Evolutionary conservation across 2,113 vertebrate species (phyloP).

Genomic region (Stigmatopora nigra): DNA sequence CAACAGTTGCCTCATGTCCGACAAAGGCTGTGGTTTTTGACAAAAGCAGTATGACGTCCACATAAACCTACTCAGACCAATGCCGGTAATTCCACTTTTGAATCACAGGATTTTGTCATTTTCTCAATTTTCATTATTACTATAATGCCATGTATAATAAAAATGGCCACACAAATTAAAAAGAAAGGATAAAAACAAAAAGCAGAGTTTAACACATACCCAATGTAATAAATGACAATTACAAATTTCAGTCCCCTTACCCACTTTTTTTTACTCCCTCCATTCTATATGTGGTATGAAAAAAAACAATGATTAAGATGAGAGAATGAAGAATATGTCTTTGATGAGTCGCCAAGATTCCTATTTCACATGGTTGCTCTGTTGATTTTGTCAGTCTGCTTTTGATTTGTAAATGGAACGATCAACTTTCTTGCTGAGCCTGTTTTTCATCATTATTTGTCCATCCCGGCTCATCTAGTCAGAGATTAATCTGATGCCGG

Average conservation of each 20-base stretch:
- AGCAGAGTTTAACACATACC: neutral
- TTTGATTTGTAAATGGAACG: slow-evolving; percentile 34
- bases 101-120: slow-evolving; percentile 28
- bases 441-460: slow-evolving; percentile 23
- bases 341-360: neutral
- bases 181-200: neutral
- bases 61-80: slow-evolving; percentile 23
- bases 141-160: slow-evolving; percentile 7
- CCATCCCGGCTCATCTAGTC: slow-evolving; percentile 1
- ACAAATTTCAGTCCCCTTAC: neutral
- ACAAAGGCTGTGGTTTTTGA: slow-evolving; percentile 32
- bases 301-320: neutral
- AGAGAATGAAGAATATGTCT: neutral
- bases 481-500: slow-evolving; percentile 16
- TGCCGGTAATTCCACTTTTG: slow-evolving; percentile 34
- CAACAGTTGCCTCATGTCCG: slow-evolving; percentile 41
- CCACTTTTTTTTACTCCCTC: neutral
- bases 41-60: slow-evolving; percentile 35
- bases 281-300: neutral
- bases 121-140: slow-evolving; percentile 28
- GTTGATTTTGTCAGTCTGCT: slow-evolving; percentile 11
- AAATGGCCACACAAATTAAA: neutral
- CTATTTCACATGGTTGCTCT: neutral
- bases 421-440: slow-evolving; percentile 30
- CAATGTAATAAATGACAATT: neutral